Base-by-base conservation (phyloP, 1,140 invertebrate species). In the Acromyrmex heyeri region DNA sequence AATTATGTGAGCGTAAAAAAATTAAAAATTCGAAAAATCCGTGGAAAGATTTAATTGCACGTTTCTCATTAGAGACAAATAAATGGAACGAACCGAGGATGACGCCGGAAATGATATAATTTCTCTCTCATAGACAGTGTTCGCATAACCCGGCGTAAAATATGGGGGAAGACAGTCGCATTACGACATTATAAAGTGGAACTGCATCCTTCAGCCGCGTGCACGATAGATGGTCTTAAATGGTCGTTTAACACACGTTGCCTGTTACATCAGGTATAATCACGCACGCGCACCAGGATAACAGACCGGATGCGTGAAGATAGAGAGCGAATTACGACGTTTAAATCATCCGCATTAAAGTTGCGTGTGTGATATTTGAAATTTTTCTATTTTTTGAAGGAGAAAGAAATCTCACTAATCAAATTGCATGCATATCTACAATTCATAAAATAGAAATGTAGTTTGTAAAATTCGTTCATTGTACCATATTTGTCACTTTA, bases 161-260 rank as follows among this genome's bases (percentile, higher is more conserved):
- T 73, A 38, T 14, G 34, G 27, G 21, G 55, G 21, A 81, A 70
- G 21, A 81, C 30, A 86, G 61, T 59, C 73, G 61, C 48, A 67
- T 73, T 87, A 87, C 65, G 64, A 73, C 75, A 75, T 62, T 89
- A 61, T 85, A 87, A 79, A 79, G 50, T 65, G 61, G 73, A 85
- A 81, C 79, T 85, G 89, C 78, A 87, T 90, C 73, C 24, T 87
- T 89, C 50, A 79, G 57, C 79, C 61, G 78, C 50, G 78, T 79
- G 38, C 27, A 81, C 70, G 76, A 89, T 89, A 89, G 87, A 90
- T 79, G 21, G 75, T 81, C 79, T 90, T 85, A 88, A 90, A 88
- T 79, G 77, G 70, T 87, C 88, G 55, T 90, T 90, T 90, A 90
- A 90, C 86, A 86, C 88, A 82, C 81, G 77, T 88, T 86, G 76